Base-by-base conservation (phyloP, 2,113 vertebrate species). In the Centropus bengalensis region DNA sequence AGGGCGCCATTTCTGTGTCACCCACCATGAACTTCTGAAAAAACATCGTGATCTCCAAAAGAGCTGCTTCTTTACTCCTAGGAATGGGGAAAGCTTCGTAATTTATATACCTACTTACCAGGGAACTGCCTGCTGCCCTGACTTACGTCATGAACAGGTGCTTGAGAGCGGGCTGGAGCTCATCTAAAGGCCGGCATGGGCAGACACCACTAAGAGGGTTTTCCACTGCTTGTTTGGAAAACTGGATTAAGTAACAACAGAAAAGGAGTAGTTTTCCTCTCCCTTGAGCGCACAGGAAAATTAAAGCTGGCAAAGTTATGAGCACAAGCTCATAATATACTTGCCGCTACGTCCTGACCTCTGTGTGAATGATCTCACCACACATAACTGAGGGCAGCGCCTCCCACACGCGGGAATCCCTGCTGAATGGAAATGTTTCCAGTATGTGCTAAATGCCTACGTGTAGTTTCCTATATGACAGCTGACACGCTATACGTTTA, bases 31-130 rank as follows among this genome's bases (percentile, higher is more conserved):
- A 73, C 24, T 63, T 45, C 85, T 91, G 63, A 88, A 86, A 93
- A 45, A 88, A 94, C 91, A 80, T 85, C 5, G 90, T 42, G 36
- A 91, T 76, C 55, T 86, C 42, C 11, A 24, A 1, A 0, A 93
- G 82, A 88, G 74, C 75, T 89, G 94, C 82, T 85, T 73, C 88
- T 88, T 94, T 94, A 80, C 71, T 89, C 88, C 71, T 17, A 80
- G 88, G 71, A 90, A 83, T 79, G 91, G 73, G 80, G 63, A 67
- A 66, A 93, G 42, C 38, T 94, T 79, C 75, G 69, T 73, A 83
- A 94, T 94, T 93, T 76, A 94, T 88, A 51, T 45, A 76, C 10
- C 59, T 73, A 13, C 47, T 82, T 80, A 33, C 51, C 8, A 73
- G 73, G 67, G 70, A 91, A 80, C 59, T 67, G 62, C n/a, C 36